Conservation (phyloP, 2,113 vertebrate genomes). For the Pelmatolapia mariae region DNA sequence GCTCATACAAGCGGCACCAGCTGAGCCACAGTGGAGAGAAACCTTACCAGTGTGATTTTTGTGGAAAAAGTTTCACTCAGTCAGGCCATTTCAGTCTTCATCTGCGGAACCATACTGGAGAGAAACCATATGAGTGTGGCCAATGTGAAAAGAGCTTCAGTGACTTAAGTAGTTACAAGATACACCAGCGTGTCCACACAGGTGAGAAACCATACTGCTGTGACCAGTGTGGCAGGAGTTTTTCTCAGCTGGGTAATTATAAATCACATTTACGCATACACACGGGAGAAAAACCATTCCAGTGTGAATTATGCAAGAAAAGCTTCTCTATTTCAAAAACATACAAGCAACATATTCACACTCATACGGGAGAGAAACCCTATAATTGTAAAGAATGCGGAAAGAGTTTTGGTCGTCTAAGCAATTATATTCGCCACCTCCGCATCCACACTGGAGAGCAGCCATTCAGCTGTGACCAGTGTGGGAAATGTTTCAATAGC, state of each 20-base stretch:
- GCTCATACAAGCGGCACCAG: conserved; percentile 30
- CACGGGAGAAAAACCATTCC: conserved; percentile 9
- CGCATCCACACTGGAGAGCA: conserved; percentile 25
- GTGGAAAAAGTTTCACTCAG: conserved; percentile 32
- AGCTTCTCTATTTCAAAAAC: conserved; percentile 23
- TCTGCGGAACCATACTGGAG: conserved; percentile 25
- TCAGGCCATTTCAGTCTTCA: conserved; percentile 21
- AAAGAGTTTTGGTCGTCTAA: conserved; percentile 2
- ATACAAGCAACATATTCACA: conserved; percentile 4
- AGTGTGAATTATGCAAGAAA: conserved; percentile 9
- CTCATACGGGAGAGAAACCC: conserved; percentile 16
- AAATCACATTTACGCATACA: conserved; percentile 25
- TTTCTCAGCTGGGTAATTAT: conserved; percentile 15
- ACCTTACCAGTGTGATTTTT: conserved; percentile 38
- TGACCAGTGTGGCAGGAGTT: conserved; percentile 14
- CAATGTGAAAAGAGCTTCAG: conserved; percentile 14
- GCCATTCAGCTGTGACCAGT: conserved; percentile 11
- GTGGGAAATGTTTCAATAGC: conserved; percentile 16
- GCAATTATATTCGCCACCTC: conserved; percentile 13
- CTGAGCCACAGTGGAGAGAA: conserved; percentile 33
- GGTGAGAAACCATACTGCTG: conserved; percentile 27
- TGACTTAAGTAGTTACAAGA: conserved; percentile 3
- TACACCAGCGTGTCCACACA: conserved; percentile 17
- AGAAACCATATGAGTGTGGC: conserved; percentile 8
- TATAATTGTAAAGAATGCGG: conserved; percentile 16